These are phyloP conservation scores for Acanthurus tractus DNA, from an alignment of 2,797 vertebrate species.

Conservation along the genomic window DNA sequence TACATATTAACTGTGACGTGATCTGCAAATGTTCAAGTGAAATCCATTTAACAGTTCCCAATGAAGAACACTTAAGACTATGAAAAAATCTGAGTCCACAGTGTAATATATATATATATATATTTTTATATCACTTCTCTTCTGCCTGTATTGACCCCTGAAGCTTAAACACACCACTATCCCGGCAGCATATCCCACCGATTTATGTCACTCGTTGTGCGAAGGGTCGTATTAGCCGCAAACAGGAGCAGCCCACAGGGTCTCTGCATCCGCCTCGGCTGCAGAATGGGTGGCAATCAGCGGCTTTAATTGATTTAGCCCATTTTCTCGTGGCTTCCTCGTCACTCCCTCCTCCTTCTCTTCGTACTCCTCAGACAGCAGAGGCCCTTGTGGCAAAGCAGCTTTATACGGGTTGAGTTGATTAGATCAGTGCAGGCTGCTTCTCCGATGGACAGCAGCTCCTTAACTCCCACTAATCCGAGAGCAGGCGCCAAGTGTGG, in stretches of 20 bases:
- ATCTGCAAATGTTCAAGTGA: not conserved
- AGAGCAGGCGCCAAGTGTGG: slow-evolving; percentile 49
- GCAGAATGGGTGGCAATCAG: slow-evolving; percentile 66
- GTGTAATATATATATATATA: too few species aligned
- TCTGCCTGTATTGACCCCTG: not conserved
- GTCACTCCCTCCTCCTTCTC: slow-evolving; percentile 36
- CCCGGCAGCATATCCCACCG: not conserved
- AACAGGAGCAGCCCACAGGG: slow-evolving; percentile 22
- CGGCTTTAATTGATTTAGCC: slow-evolving; percentile 73
- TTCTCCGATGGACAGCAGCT: slow-evolving; percentile 72
- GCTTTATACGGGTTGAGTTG: slow-evolving; percentile 83
- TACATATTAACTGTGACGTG: not conserved
- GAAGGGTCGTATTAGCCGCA: slow-evolving; percentile 13
- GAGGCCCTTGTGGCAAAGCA: slow-evolving; percentile 74
- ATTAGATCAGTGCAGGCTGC: slow-evolving; percentile 83
- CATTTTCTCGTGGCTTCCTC: slow-evolving; percentile 44
- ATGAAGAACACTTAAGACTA: not conserved
- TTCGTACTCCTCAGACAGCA: slow-evolving; percentile 60
- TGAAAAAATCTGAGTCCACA: not conserved
- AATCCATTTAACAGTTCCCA: rapidly evolving
- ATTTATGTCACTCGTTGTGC: slow-evolving; percentile 23
- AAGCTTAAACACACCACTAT: not conserved
- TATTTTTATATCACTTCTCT: not conserved
- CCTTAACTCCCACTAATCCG: slow-evolving; percentile 78
- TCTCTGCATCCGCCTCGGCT: slow-evolving; percentile 33